Conservation (phyloP, 2,888 invertebrate genomes). For the Sicus ferrugineus region DNA sequence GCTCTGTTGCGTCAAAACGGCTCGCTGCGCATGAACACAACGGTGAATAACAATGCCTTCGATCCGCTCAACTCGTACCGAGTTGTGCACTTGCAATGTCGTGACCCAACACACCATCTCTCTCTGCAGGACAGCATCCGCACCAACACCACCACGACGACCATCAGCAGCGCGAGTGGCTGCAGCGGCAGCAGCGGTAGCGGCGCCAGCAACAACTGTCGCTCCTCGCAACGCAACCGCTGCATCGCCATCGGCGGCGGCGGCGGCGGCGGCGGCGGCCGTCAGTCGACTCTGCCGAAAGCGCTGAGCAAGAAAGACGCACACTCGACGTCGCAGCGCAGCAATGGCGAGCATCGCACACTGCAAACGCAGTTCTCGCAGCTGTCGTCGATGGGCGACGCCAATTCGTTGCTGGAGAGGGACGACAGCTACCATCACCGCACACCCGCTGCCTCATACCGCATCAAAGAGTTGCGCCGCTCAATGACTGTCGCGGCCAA, state of each 20-base stretch:
- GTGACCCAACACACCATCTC: conserved; percentile 61
- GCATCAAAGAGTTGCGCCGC: conserved; percentile 49
- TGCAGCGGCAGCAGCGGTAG: conserved; percentile 39
- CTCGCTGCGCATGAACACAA: conserved; percentile 60
- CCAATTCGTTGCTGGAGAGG: conserved; percentile 54
- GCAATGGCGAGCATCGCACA: conserved; percentile 46
- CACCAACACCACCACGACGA: conserved; percentile 58
- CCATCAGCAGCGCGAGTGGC: conserved; percentile 48
- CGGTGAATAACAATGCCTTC: conserved; percentile 61
- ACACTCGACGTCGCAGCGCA: conserved; percentile 35
- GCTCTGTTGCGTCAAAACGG: conserved; percentile 61
- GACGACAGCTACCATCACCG: conserved; percentile 46
- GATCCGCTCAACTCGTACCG: conserved; percentile 60
- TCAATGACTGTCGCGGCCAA: conserved; percentile 29
- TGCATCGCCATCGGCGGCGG: conserved; percentile 53
- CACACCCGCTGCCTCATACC: conserved; percentile 36
- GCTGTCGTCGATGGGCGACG: conserved; percentile 58
- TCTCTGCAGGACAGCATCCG: conserved; percentile 63
- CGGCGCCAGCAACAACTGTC: conserved; percentile 40
- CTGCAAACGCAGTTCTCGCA: conserved; percentile 60
- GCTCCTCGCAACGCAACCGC: conserved; percentile 53
- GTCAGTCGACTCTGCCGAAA: conserved; percentile 56
- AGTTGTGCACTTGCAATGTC: conserved; percentile 61
- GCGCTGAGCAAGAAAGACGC: conserved; percentile 56
- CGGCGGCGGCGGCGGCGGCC: no score